Evolutionary conservation across 2,888 invertebrate species (phyloP), one percentile per base, ranked within the genome.

Genomic region (Ochropleura leucogaster): DNA sequence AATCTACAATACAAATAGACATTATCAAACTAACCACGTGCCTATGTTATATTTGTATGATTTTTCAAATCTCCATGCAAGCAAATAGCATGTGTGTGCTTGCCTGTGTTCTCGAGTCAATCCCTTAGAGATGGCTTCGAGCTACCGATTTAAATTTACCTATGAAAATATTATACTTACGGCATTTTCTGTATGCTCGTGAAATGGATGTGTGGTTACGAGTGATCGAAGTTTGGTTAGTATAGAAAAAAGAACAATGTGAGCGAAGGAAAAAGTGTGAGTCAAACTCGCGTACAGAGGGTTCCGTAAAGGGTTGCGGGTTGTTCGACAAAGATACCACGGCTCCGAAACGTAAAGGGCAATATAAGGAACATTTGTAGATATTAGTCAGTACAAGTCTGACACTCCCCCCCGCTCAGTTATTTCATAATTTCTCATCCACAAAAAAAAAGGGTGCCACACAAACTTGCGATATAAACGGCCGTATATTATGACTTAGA

Each of bases 131-230:
- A 91, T 87, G 76, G 86, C 84, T 83, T 85, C 85, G 83, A 85
- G 87, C 88, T 88, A 85, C 82, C 81, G 83, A 88, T 87, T 88
- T 87, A 88, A 92, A 93, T 93, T 92, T 93, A 88, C 91, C 90
- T 93, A 91, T 90, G 90, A 92, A 93, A 92, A 91, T 92, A 91
- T 92, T 90, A 90, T 90, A 62, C 44, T 62, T 62, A 83, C 78
- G 44, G 62, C 51, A 70, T 76, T 80, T 83, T 70, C 69, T 65
- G 62, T 80, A 67, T 60, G 57, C 68, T 62, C 30, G 49, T 46
- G 68, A 68, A 72, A 79, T 77, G 62, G 69, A 69, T 80, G 74
- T 79, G 74, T 51, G 77, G 71, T 63, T 59, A 3, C n/a, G 10
- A 62, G n/a, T 46, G 55, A 64, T 62, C 46, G 5, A 8, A 57